Evolutionary conservation across 2,888 invertebrate species (phyloP), one percentile per base, ranked within the genome.

Genomic region (Pristionchus arcanus): DNA sequence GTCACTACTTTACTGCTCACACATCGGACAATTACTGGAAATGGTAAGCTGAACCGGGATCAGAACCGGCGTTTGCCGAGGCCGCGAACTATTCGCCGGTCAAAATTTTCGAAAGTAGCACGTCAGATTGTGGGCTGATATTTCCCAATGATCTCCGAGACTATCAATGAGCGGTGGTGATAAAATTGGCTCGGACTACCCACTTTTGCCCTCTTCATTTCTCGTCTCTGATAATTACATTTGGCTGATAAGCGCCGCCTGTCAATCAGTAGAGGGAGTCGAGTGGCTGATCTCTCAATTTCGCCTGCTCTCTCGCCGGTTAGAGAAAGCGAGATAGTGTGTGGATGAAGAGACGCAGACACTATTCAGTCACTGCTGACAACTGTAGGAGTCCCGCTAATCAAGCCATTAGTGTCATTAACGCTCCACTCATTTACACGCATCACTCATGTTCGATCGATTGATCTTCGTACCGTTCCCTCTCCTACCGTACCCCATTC

Each of bases 211-310:
- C 81, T 49, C 81, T 49, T 53, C n/a, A 81, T 49, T 81, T 5
- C 42, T 13, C 77, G 59, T 59, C 59, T 42, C 77, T 49, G n/a
- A 81, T 81, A 81, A 81, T 81, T 81, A 77, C 74, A 77, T 77
- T 77, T 77, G 42, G 42, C 13, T 77, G 74, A 77, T 77, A 77
- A 77, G 74, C 74, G 74, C 25, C 0, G 25, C 0, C 42, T 77
- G 74, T 77, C 74, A 77, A 77, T 77, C 74, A 77, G 74, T 42
- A 74, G 34, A 42, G 21, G 25, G 11, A 21, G 7, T 68, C 68
- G 9, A 25, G 21, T 25, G 34, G 21, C 77, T 28, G 31, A 49
- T 49, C 49, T 53, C 81, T n/a, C 63, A 16, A 31, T 34, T 71
- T 19, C 21, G 16, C 31, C 9, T 34, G 28, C 81, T 49, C 74